Percentiles rank a stretch among this genome's conserved stretches.
Evolutionary conservation across 1,140 invertebrate species (phyloP).

Genomic region (Drosophila pseudoobscura): DNA sequence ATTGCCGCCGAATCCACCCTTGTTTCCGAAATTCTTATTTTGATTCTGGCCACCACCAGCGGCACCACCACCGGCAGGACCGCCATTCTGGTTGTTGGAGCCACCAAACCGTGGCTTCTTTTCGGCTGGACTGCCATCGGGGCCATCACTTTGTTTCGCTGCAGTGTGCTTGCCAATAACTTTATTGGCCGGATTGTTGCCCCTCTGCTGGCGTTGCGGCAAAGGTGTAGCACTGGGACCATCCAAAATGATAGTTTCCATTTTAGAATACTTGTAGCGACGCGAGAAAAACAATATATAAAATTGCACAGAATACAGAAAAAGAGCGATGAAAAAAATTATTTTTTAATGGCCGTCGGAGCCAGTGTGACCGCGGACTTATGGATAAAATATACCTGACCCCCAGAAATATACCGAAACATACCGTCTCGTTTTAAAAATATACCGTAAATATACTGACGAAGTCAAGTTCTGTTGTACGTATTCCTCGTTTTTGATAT

Average conservation of each 20-base stretch:
- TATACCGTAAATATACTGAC: too few relatives aligned
- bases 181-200: slow-evolving; percentile 54
- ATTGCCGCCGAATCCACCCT: slow-evolving; percentile 65
- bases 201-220: slow-evolving; percentile 52
- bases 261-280: slow-evolving; percentile 6
- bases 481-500: too few relatives aligned
- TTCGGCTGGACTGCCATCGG: slow-evolving; percentile 58
- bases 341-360: too few relatives aligned
- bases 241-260: slow-evolving; percentile 57
- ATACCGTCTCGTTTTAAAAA: too few relatives aligned
- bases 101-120: slow-evolving; percentile 60
- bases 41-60: slow-evolving; percentile 29
- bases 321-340: too few relatives aligned
- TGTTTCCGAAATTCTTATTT: slow-evolving; percentile 68
- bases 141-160: slow-evolving; percentile 48
- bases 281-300: neutral
- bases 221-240: slow-evolving; percentile 43
- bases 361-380: too few relatives aligned
- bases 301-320: too few relatives aligned
- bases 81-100: slow-evolving; percentile 59
- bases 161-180: slow-evolving; percentile 49
- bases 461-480: too few relatives aligned
- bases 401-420: too few relatives aligned
- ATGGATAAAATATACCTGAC: too few relatives aligned
- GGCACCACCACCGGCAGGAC: slow-evolving; percentile 21